phyloP scores from a whole-genome alignment of 2,888 invertebrate genomes.

The Ormyrus labotus region DNA sequence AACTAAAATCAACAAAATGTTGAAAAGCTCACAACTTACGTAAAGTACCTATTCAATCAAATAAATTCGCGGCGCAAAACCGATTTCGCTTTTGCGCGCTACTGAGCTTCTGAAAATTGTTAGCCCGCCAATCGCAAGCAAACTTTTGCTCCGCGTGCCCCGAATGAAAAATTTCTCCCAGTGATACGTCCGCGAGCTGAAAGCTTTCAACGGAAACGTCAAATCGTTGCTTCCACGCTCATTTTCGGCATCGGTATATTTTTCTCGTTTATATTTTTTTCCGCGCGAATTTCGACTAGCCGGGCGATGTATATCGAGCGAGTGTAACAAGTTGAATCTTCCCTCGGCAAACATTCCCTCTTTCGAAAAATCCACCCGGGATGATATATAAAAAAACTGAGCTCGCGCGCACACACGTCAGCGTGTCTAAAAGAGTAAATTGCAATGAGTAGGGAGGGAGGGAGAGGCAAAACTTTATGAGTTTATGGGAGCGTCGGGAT shows the following conservation, averaged over 20 bases:
- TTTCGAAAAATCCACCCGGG: not conserved
- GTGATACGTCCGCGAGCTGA: not conserved
- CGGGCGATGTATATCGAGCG: not conserved
- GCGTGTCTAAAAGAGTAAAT: not conserved
- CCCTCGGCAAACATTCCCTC: not conserved
- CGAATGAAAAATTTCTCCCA: not conserved
- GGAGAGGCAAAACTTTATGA: conserved; percentile 3
- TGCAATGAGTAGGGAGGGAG: not conserved
- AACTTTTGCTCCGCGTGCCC: not conserved
- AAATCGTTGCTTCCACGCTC: too few relatives aligned
- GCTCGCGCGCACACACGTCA: too few relatives aligned
- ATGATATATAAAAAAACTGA: not conserved
- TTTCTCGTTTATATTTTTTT: not conserved
- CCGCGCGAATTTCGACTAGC: not conserved
- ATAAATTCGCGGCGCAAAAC: conserved; percentile 3
- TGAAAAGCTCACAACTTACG: not conserved
- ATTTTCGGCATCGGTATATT: too few relatives aligned
- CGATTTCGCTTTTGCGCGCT: not conserved
- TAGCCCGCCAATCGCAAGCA: not conserved
- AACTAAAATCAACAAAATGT: conserved; percentile 8
- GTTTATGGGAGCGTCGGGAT: conserved; percentile 17
- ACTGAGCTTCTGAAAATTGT: conserved; percentile 6
- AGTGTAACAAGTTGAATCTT: not conserved
- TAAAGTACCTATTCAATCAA: conserved; percentile 10
- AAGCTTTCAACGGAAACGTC: too few relatives aligned